A percentile compares a stretch with the other conserved stretches of the same genome.
phyloP scores from a whole-genome alignment of 2,888 invertebrate species.

The Xylophagus ater region DNA sequence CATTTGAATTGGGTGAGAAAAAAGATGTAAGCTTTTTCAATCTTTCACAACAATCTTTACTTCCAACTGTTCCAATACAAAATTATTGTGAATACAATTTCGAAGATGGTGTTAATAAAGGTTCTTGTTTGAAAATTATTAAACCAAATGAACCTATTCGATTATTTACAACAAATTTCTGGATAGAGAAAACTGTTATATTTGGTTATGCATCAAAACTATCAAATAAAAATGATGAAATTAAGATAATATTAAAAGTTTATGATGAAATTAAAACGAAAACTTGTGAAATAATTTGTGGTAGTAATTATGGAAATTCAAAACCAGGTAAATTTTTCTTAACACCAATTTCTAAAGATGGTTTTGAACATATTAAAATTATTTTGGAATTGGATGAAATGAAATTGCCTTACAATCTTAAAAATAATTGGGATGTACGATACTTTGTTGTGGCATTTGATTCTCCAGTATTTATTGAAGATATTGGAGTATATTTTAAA shows the following conservation, averaged over 20 bases:
- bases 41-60: slow-evolving; percentile 48
- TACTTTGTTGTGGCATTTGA: slow-evolving; percentile 28
- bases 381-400: too few relatives aligned
- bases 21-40: slow-evolving; percentile 45
- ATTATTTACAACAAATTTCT: slow-evolving; percentile 31
- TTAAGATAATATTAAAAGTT: too few relatives aligned
- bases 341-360: too few relatives aligned
- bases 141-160: slow-evolving; percentile 36
- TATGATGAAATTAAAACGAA: slow-evolving; percentile 18
- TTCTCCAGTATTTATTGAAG: slow-evolving; percentile 25
- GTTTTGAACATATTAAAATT: too few relatives aligned
- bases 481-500: slow-evolving; percentile 29
- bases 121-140: slow-evolving; percentile 42
- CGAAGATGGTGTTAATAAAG: slow-evolving; percentile 44
- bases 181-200: slow-evolving; percentile 26
- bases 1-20: slow-evolving; percentile 16
- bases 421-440: slow-evolving; percentile 28
- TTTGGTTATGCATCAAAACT: slow-evolving; percentile 31
- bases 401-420: slow-evolving; percentile 18
- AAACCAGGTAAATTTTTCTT: too few relatives aligned
- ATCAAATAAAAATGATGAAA: too few relatives aligned
- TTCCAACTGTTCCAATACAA: slow-evolving; percentile 40
- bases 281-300: slow-evolving; percentile 18
- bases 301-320: slow-evolving; percentile 22
- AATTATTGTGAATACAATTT: slow-evolving; percentile 28